A percentile compares a stretch with the other conserved stretches of the same genome.
Evolutionary conservation across 2,888 invertebrate genomes (phyloP).

Genomic region (Lathronympha strigana): DNA sequence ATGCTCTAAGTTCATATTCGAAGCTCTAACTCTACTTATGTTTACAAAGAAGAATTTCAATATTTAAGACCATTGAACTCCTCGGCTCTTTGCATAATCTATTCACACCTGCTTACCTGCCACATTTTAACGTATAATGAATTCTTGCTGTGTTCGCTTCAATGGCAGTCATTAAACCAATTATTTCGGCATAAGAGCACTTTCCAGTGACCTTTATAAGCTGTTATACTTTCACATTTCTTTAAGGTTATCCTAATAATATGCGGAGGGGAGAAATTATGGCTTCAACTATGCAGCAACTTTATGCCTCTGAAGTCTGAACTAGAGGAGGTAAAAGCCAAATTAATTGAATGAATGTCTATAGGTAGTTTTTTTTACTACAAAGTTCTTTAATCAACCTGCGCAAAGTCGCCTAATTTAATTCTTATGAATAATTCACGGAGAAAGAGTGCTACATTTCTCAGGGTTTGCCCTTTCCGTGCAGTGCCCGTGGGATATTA

Average conservation of each 20-base stretch:
- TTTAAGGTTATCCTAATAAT: constrained; percentile 20
- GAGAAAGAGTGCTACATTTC: constrained; percentile 27
- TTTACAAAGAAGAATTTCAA: not conserved
- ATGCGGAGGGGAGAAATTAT: constrained; percentile 16
- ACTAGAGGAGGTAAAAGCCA: not conserved
- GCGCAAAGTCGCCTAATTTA: constrained; percentile 17
- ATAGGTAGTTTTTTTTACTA: not conserved
- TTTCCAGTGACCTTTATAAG: constrained; percentile 43
- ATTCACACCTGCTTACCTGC: constrained; percentile 19
- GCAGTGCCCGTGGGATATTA: constrained; percentile 48
- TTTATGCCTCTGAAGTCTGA: too few relatives aligned
- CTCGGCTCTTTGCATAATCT: constrained; percentile 18
- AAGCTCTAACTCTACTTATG: not conserved
- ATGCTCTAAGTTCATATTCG: not conserved
- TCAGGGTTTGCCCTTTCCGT: constrained; percentile 68
- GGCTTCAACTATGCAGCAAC: constrained; percentile 3
- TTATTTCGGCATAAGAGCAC: constrained; percentile 40
- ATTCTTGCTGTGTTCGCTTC: constrained; percentile 25
- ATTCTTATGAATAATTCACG: constrained; percentile 31
- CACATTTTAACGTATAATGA: constrained; percentile 3
- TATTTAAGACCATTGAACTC: not conserved
- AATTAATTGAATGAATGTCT: constrained; percentile 2
- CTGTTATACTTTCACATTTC: constrained; percentile 31
- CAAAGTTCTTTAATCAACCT: constrained; percentile 1
- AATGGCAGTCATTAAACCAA: constrained; percentile 18